Evolutionary conservation across 1,140 invertebrate genomes (phyloP), one percentile per base, ranked within the genome.

Genomic region (Drosophila ficusphila): DNA sequence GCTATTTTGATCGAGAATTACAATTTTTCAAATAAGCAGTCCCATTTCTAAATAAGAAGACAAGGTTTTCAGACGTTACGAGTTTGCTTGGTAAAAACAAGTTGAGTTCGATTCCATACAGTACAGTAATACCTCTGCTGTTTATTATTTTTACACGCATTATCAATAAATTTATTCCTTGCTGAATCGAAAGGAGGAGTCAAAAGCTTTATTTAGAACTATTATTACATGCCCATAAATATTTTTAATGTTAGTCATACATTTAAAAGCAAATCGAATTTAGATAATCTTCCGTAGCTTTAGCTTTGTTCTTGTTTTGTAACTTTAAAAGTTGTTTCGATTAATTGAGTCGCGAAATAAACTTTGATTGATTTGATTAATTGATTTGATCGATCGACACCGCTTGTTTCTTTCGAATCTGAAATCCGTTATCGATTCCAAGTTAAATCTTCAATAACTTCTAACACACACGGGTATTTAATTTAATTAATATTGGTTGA

Each of bases 281-380:
- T 53, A 36, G 14, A 12, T 58, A 65, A 65, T 65, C 52, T 60
- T 16, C 51, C 51, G 14, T 18, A 12, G 9, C 16, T 31, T 48
- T 33, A 21, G 14, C 47, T 27, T n/a, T 46, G 12, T 49, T 72
- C 38, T 12, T 33, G 41, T 64, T 34, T 47, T 76, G 47, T 85
- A 86, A 86, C 81, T 85, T 85, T 85, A 76, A 44, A 85, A 85
- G 81, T 85, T 86, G 61, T 56, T 85, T 85, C 81, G 81, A 79
- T 83, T 65, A 86, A 79, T 86, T 86, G 81, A 77, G 72, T 71
- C 57, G 46, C 61, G 49, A 61, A 61, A 61, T 61, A 47, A 65
- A 62, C 44, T 62, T 64, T 64, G 34, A 64, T 67, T 65, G 41
- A 64, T 49, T 67, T 48, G 19, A 61, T 67, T 51, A 46, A 52